Conservation (phyloP, 2,888 invertebrate genomes). For the Zaprionus obscuricornis region DNA sequence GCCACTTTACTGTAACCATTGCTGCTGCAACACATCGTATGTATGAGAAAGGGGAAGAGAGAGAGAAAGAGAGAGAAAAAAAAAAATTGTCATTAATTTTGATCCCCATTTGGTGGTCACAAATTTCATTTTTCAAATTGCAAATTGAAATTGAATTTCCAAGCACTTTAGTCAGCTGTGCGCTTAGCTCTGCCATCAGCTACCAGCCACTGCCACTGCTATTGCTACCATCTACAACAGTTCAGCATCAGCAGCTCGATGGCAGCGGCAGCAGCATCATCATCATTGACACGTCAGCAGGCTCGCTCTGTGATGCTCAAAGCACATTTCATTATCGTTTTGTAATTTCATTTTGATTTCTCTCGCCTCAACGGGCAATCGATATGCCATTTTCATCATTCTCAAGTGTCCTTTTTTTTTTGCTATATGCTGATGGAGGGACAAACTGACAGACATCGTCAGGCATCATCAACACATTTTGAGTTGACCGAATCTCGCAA, state of each 20-base stretch:
- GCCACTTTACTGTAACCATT: no score
- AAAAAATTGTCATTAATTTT: slow-evolving; percentile 62
- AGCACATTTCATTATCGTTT: slow-evolving; percentile 38
- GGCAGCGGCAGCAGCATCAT: no score
- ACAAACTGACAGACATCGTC: slow-evolving; percentile 6
- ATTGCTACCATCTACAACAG: background rate
- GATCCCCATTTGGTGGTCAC: slow-evolving; percentile 42
- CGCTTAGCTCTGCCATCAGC: background rate
- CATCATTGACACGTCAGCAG: background rate
- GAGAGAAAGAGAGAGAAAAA: background rate
- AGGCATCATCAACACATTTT: background rate
- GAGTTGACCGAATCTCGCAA: background rate
- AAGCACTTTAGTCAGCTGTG: slow-evolving; percentile 33
- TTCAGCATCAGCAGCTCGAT: background rate
- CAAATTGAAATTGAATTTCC: slow-evolving; percentile 71
- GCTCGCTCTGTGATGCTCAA: no score
- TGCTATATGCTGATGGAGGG: no score
- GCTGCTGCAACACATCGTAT: background rate
- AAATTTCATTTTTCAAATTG: slow-evolving; percentile 73
- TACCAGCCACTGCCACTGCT: background rate
- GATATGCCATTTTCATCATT: slow-evolving; percentile 15
- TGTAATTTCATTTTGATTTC: slow-evolving; percentile 32
- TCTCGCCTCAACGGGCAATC: slow-evolving; percentile 35
- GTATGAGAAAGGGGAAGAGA: background rate
- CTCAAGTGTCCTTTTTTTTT: slow-evolving; percentile 23